Evolutionary conservation across 2,888 invertebrate species (phyloP).

Genomic region (Agrenia bidenticulata): DNA sequence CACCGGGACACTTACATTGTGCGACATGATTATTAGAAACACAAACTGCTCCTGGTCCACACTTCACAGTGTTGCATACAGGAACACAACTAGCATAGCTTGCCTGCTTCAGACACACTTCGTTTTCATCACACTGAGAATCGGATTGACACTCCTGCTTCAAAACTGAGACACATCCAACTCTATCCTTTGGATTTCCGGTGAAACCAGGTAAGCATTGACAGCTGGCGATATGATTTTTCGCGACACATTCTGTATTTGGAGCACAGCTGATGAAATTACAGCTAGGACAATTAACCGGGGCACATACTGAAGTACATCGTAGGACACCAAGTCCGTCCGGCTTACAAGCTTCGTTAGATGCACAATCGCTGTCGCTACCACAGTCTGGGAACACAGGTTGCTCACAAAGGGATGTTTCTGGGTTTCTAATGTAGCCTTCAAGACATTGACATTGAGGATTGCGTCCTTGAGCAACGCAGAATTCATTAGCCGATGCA

Average conservation of each 20-base stretch:
- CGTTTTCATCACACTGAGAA: slow-evolving; percentile 79
- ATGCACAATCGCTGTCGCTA: slow-evolving; percentile 68
- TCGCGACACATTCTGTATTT: slow-evolving; percentile 73
- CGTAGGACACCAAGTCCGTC: slow-evolving; percentile 82
- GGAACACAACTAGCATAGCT: slow-evolving; percentile 67
- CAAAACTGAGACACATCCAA: slow-evolving; percentile 74
- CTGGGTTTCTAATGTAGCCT: slow-evolving; percentile 79
- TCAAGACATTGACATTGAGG: slow-evolving; percentile 78
- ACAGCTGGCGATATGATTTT: slow-evolving; percentile 62
- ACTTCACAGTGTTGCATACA: slow-evolving; percentile 73
- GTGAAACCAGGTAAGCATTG: slow-evolving; percentile 79
- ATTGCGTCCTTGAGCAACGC: slow-evolving; percentile 68
- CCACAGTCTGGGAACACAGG: slow-evolving; percentile 82
- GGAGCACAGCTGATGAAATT: slow-evolving; percentile 57
- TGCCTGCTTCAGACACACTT: slow-evolving; percentile 69
- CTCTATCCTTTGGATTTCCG: slow-evolving; percentile 86
- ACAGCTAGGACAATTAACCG: slow-evolving; percentile 73
- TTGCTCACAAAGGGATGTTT: slow-evolving; percentile 77
- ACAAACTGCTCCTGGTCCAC: slow-evolving; percentile 85
- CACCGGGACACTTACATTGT: slow-evolving; percentile 78
- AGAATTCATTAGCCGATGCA: slow-evolving; percentile 73
- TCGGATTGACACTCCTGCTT: slow-evolving; percentile 77
- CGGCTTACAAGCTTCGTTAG: slow-evolving; percentile 72
- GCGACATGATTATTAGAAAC: slow-evolving; percentile 85
- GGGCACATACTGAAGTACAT: slow-evolving; percentile 74